A percentile compares a stretch with the other conserved stretches of the same genome.
Conservation (phyloP, 2,113 vertebrate species). For the Pristiophorus japonicus region DNA sequence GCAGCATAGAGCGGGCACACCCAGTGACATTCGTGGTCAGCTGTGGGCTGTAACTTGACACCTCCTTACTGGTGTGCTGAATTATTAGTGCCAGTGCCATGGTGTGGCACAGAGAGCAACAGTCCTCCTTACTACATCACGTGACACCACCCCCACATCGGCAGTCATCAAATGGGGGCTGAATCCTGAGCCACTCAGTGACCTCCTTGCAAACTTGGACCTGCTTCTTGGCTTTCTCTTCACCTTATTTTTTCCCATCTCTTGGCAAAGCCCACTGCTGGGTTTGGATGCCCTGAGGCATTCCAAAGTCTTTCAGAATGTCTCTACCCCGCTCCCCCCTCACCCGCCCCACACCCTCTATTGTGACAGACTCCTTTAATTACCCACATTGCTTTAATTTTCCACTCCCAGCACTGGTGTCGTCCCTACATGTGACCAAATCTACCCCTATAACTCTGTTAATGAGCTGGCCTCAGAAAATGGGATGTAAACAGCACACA, state of each 20-base stretch:
- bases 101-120: neutral
- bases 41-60: neutral
- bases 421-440: neutral
- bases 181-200: neutral
- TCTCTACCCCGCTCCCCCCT: neutral
- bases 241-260: neutral
- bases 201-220: neutral
- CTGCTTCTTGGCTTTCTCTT: neutral
- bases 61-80: neutral
- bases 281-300: neutral
- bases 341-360: neutral
- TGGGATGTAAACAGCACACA: neutral
- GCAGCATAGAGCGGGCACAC: neutral
- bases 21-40: neutral
- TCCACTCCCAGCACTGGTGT: neutral
- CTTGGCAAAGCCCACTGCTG: neutral
- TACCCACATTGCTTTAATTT: neutral
- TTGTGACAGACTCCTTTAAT: neutral
- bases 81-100: neutral
- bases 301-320: neutral
- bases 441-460: neutral
- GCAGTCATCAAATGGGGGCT: neutral
- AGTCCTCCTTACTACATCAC: neutral
- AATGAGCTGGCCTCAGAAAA: neutral
- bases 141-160: neutral